phyloP scores from a whole-genome alignment of 1,140 invertebrate genomes.

The Chironomus tepperi region DNA sequence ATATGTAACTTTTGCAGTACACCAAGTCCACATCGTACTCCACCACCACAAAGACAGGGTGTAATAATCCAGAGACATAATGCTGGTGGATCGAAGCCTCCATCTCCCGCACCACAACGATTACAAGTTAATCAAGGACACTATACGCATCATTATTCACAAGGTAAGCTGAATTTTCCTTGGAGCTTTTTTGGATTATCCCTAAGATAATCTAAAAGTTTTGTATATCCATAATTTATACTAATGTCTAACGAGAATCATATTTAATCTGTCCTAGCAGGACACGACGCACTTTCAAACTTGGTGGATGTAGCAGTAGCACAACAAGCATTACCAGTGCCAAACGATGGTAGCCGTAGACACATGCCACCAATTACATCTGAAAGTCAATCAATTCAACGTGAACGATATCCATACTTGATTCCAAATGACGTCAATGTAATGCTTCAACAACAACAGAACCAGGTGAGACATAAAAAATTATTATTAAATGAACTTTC shows the following conservation, averaged over 20 bases:
- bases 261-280: conserved; percentile 34
- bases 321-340: conserved; percentile 74
- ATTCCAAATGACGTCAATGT: not conserved
- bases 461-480: conserved; percentile 32
- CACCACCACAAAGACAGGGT: conserved; percentile 48
- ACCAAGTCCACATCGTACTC: conserved; percentile 46
- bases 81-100: conserved; percentile 43
- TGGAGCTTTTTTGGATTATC: not conserved
- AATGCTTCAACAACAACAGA: conserved; percentile 34
- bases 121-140: conserved; percentile 26
- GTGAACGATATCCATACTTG: not conserved
- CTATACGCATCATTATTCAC: conserved; percentile 42
- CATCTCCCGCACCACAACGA: conserved; percentile 36
- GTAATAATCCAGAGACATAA: conserved; percentile 65
- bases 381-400: not conserved
- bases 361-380: conserved; percentile 32
- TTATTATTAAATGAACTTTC: conserved; percentile 26
- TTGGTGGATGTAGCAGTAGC: conserved; percentile 79
- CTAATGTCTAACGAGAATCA: not conserved
- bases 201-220: not conserved
- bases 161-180: conserved; percentile 33
- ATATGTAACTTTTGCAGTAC: conserved; percentile 31
- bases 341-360: conserved; percentile 40
- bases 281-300: conserved; percentile 74
- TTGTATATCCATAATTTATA: not conserved